Conservation (phyloP, 1,140 invertebrate genomes). For the Danaus melanippus region DNA sequence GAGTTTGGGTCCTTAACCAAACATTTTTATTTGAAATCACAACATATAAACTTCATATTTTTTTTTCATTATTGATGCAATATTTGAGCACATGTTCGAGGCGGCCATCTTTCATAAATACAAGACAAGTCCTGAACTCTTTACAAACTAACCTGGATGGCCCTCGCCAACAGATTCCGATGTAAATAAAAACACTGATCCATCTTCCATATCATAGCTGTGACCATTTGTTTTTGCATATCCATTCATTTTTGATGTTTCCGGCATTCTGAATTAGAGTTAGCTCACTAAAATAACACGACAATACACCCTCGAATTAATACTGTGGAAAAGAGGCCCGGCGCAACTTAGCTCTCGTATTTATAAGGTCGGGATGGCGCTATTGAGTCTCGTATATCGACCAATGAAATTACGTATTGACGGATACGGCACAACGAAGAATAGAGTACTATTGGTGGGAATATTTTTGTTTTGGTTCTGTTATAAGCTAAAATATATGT, state of each 20-base stretch:
- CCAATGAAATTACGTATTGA: conserved; percentile 42
- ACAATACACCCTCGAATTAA: conserved; percentile 57
- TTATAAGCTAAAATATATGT: conserved; percentile 30
- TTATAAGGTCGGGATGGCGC: conserved; percentile 63
- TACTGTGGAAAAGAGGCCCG: conserved; percentile 70
- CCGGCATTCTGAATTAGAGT: conserved; percentile 78
- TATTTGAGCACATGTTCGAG: conserved; percentile 63
- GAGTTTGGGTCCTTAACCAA: neutral
- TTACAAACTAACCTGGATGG: conserved; percentile 87
- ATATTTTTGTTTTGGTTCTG: conserved; percentile 56
- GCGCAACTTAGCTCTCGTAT: conserved; percentile 54
- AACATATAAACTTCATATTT: conserved; percentile 1
- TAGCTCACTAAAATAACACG: conserved; percentile 69
- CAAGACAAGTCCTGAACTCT: conserved; percentile 38
- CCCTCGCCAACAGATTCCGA: conserved; percentile 99
- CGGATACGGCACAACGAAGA: conserved; percentile 24
- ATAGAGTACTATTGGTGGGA: conserved; percentile 39
- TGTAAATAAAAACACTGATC: conserved; percentile 95
- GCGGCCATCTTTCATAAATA: conserved; percentile 61
- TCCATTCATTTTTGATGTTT: conserved; percentile 83
- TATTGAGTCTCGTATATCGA: conserved; percentile 31
- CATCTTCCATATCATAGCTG: conserved; percentile 84
- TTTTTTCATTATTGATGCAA: conserved; percentile 27
- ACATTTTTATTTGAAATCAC: too few species aligned
- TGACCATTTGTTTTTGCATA: conserved; percentile 81